These are phyloP conservation scores for Hymenochirus boettgeri DNA, from an alignment of 2,113 vertebrate species.

Conservation along the genomic window DNA sequence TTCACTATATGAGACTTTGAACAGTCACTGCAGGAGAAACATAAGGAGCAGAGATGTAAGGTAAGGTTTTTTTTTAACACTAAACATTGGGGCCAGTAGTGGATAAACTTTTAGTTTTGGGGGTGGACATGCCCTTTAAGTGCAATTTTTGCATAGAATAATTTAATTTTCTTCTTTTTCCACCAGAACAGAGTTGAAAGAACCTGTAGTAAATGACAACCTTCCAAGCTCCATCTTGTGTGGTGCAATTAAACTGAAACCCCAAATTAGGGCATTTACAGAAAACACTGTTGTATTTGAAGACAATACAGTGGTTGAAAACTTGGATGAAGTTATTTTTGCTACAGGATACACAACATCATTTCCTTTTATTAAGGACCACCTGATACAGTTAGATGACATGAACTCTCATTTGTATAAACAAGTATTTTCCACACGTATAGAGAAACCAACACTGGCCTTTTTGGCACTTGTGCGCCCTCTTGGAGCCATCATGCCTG, in stretches of 20 bases:
- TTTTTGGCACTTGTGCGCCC: constrained; percentile 67
- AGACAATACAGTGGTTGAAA: constrained; percentile 63
- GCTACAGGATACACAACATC: constrained; percentile 71
- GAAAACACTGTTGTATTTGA: constrained; percentile 71
- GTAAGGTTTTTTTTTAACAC: too few species aligned
- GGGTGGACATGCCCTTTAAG: too few species aligned
- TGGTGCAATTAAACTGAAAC: constrained; percentile 67
- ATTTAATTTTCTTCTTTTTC: constrained; percentile 12
- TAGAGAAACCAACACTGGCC: constrained; percentile 68
- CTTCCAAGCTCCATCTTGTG: constrained; percentile 71
- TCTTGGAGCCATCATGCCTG: constrained; percentile 66
- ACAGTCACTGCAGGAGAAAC: too few species aligned
- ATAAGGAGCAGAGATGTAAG: too few species aligned
- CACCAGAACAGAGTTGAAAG: constrained; percentile 52
- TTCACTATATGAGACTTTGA: too few species aligned
- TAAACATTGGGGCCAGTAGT: too few species aligned
- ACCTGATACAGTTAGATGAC: constrained; percentile 53
- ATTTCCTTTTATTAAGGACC: constrained; percentile 69
- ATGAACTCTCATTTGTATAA: constrained; percentile 66
- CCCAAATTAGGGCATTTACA: constrained; percentile 61
- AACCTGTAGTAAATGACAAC: constrained; percentile 68
- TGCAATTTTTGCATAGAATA: too few species aligned
- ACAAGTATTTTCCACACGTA: constrained; percentile 63
- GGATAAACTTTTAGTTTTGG: too few species aligned
- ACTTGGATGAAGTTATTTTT: constrained; percentile 74